phyloP scores from a whole-genome alignment of 2,888 invertebrate species.

The Sinodicranocentrus sp. region DNA sequence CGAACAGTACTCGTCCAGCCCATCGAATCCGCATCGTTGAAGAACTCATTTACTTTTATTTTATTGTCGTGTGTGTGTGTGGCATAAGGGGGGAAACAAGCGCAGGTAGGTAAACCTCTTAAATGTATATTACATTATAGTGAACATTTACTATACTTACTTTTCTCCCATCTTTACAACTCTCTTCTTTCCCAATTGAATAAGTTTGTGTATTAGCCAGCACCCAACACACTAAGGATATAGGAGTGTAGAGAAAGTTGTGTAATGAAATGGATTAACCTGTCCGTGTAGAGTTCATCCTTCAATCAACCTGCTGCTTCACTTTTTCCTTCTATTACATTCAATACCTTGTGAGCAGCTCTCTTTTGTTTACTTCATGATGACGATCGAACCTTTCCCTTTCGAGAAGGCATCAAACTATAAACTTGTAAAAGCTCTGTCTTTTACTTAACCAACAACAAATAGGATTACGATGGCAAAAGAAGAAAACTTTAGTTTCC shows the following conservation, averaged over 20 bases:
- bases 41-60: constrained; percentile 53
- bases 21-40: constrained; percentile 38
- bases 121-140: constrained; percentile 15
- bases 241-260: constrained; percentile 19
- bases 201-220: background rate
- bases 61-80: constrained; percentile 29
- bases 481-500: background rate
- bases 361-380: constrained; percentile 1
- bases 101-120: constrained; percentile 23
- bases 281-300: constrained; percentile 51
- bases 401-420: background rate
- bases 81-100: constrained; percentile 22
- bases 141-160: background rate
- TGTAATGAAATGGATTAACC: constrained; percentile 56
- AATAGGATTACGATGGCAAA: constrained; percentile 18
- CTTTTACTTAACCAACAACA: constrained; percentile 10
- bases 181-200: too few relatives aligned
- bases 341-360: background rate
- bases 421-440: background rate
- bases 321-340: background rate
- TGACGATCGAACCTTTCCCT: constrained; percentile 2
- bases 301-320: constrained; percentile 50
- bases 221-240: constrained; percentile 1
- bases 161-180: background rate
- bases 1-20: background rate